A percentile compares a stretch with the other conserved stretches of the same genome.
These are phyloP conservation scores for Andinoacara biseriatus DNA, from an alignment of 2,113 vertebrate genomes.

Conservation along the genomic window DNA sequence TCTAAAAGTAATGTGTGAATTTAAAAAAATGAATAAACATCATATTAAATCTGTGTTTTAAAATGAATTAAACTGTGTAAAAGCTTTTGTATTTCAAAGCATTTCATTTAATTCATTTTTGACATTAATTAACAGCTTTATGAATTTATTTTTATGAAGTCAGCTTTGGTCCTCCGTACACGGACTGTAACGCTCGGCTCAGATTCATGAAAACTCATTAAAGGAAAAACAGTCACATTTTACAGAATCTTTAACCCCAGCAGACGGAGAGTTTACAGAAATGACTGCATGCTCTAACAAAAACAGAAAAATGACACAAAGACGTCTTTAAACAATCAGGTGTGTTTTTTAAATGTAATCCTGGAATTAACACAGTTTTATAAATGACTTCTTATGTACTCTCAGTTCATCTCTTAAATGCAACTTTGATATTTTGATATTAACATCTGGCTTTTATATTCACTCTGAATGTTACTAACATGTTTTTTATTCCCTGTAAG, in stretches of 20 bases:
- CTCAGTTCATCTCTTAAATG: background rate
- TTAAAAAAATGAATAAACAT: background rate
- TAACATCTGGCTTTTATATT: background rate
- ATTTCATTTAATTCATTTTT: fast-evolving
- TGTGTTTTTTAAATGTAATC: background rate
- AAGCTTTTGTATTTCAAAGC: background rate
- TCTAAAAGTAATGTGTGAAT: background rate
- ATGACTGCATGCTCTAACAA: background rate
- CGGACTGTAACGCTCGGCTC: background rate
- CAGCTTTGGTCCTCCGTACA: background rate
- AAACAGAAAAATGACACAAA: background rate
- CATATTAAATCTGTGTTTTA: background rate
- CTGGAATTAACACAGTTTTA: background rate
- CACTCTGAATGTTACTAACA: background rate
- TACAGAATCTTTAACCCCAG: background rate
- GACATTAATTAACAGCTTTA: background rate
- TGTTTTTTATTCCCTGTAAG: background rate
- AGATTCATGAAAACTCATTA: background rate
- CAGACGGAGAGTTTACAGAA: background rate
- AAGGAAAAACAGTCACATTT: background rate
- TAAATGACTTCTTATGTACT: background rate
- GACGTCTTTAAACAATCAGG: background rate
- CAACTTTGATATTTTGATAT: background rate
- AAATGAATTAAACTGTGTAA: background rate
- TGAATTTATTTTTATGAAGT: background rate